These are phyloP conservation scores for Barypeithes pellucidus DNA, from an alignment of 2,888 invertebrate genomes.

Conservation along the genomic window DNA sequence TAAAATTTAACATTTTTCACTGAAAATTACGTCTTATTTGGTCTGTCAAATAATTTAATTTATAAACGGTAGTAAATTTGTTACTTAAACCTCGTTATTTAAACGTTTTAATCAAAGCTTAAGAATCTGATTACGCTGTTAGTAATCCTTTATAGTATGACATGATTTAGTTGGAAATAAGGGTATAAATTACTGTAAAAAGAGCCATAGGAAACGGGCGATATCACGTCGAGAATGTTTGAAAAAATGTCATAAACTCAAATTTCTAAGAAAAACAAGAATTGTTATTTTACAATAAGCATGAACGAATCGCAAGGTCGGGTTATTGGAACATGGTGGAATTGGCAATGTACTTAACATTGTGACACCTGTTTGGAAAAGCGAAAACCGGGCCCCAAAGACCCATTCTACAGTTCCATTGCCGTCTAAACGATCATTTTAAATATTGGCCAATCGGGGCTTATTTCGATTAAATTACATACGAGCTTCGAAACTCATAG, in stretches of 20 bases:
- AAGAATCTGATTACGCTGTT: slow-evolving; percentile 7
- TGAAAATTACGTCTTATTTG: background rate
- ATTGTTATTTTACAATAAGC: no score
- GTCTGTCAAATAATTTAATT: slow-evolving; percentile 1
- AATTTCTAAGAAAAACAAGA: no score
- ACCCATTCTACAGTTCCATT: no score
- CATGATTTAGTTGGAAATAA: background rate
- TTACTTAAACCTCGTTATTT: slow-evolving; percentile 17
- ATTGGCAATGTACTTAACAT: no score
- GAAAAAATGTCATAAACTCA: no score
- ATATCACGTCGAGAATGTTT: no score
- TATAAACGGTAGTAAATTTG: slow-evolving; percentile 3
- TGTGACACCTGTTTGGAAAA: no score
- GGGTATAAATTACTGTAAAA: background rate
- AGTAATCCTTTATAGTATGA: slow-evolving; percentile 1
- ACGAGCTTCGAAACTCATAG: background rate
- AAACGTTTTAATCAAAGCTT: slow-evolving; percentile 18
- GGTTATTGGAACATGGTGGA: no score
- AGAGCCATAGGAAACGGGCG: no score
- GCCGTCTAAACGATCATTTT: background rate
- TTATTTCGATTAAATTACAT: background rate
- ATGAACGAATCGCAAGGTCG: no score
- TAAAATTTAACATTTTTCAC: no score
- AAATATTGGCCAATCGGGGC: background rate
- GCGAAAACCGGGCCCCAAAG: no score